Evolutionary conservation across 2,888 invertebrate genomes (phyloP).

Genomic region (Scaptomyza flava): DNA sequence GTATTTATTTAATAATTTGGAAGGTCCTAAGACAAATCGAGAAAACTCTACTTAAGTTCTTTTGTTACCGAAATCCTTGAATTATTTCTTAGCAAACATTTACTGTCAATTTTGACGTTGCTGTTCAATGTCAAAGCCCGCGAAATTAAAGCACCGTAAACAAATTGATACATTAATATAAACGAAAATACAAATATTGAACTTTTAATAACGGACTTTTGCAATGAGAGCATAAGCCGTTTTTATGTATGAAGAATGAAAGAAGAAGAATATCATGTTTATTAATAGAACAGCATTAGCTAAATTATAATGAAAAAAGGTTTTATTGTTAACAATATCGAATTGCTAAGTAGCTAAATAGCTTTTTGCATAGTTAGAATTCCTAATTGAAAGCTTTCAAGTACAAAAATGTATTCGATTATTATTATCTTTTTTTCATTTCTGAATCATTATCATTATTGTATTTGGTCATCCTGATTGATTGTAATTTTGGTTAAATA

Average conservation of each 20-base stretch:
- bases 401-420: background rate
- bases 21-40: background rate
- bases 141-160: constrained; percentile 16
- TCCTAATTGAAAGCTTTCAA: constrained; percentile 14
- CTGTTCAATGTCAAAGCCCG: background rate
- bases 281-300: constrained; percentile 36
- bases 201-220: constrained; percentile 15
- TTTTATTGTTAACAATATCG: constrained; percentile 20
- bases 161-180: constrained; percentile 26
- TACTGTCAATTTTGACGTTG: constrained; percentile 26
- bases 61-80: background rate
- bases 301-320: constrained; percentile 16
- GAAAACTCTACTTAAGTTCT: background rate
- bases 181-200: constrained; percentile 21
- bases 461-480: constrained; percentile 4
- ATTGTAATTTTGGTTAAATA: background rate
- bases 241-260: background rate
- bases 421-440: constrained; percentile 21
- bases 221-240: background rate
- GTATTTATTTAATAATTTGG: background rate
- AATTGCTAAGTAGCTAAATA: constrained; percentile 14
- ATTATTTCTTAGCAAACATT: constrained; percentile 26
- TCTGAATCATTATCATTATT: constrained; percentile 1
- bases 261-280: constrained; percentile 28
- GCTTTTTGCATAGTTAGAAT: constrained; percentile 38